Evolutionary conservation across 2,888 invertebrate genomes (phyloP), one percentile per base, ranked within the genome.

Genomic region (Latheticus oryzae): DNA sequence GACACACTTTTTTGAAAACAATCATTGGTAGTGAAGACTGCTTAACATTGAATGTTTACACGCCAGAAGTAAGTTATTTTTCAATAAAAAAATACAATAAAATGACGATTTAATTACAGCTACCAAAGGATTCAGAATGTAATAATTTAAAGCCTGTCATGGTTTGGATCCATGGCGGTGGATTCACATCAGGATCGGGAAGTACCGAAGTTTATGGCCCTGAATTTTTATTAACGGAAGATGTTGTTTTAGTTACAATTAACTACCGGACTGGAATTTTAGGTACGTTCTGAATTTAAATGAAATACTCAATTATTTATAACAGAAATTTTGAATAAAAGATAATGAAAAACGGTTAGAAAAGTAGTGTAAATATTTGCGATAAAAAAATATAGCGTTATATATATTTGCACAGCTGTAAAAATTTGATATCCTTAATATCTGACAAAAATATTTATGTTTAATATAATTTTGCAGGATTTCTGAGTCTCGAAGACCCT

Each of bases 81-180:
- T 17, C 5, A 5, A 19, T 1, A 21, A 38, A 38, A 17, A 38
- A 38, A 9, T 21, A 21, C 8, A 19, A 21, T 4, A 9, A 21
- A 11, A 17, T 45, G 7, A 23, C 21, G 5, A 26, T 53, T 13
- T 33, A 67, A 64, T 30, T n/a, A n/a, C n/a, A n/a, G n/a, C n/a
- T 68, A 45, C 64, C 65, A n/a, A 47, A 13, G 24, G 4, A 57
- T 35, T n/a, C 26, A 2, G 15, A 8, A 1, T 1, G 28, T 7
- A 16, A n/a, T 8, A 12, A 15, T 55, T 58, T 58, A 7, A 69
- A 67, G 48, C 73, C 76, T 12, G 76, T 77, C 1, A 75, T 77
- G 76, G 60, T 83, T 2, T 82, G 79, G 76, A 80, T 83, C 40
- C 80, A 80, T 65, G 83, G 82, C 0, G 83, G 82, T 1, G 81